Conservation (phyloP, 2,888 invertebrate genomes). For the Amphipoea lucens region DNA sequence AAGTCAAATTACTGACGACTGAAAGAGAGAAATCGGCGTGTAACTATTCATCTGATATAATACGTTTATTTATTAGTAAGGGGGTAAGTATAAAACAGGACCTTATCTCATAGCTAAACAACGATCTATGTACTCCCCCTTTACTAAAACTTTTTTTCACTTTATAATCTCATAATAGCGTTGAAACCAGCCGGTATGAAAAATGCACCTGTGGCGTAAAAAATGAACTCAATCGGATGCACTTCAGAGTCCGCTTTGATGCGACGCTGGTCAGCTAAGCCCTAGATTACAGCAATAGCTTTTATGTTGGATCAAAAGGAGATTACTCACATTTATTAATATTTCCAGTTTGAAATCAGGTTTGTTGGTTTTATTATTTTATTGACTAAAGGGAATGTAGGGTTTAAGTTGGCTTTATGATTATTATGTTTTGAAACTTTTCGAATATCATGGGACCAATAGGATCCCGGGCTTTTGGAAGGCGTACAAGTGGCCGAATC, state of each 20-base stretch:
- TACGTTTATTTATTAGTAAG: too few relatives aligned
- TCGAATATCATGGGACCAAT: too few relatives aligned
- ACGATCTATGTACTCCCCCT: neutral
- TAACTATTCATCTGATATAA: too few relatives aligned
- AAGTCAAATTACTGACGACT: too few relatives aligned
- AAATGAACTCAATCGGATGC: slow-evolving; percentile 38
- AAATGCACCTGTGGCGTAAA: slow-evolving; percentile 39
- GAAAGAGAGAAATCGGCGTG: too few relatives aligned
- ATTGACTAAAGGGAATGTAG: too few relatives aligned
- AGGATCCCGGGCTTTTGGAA: too few relatives aligned
- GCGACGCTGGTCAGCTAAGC: neutral
- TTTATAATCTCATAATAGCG: slow-evolving; percentile 11
- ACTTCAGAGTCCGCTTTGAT: slow-evolving; percentile 36
- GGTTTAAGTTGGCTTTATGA: too few relatives aligned
- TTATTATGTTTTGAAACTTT: too few relatives aligned
- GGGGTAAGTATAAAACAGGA: neutral
- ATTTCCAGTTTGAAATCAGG: neutral
- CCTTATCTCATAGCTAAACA: neutral
- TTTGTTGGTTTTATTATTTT: neutral
- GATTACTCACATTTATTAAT: neutral
- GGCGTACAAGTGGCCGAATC: too few relatives aligned
- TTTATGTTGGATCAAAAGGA: neutral
- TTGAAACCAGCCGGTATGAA: slow-evolving; percentile 33
- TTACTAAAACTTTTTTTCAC: neutral
- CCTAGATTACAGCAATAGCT: neutral